Conservation (phyloP, 2,888 invertebrate species). For the Synergus gifuensis region DNA sequence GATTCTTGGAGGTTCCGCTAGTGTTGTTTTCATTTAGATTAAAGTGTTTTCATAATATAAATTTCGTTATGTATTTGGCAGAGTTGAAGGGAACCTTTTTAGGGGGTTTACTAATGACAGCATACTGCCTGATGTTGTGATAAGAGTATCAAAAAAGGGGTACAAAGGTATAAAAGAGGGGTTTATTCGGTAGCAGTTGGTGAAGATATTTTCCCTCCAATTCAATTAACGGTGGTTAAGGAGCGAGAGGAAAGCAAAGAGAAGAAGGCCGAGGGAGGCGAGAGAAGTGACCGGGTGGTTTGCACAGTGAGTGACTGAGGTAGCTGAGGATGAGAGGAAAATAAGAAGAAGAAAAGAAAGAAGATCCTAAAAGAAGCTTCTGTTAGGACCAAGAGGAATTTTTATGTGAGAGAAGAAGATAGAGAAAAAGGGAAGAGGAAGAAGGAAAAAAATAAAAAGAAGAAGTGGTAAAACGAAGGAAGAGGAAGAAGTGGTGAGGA, state of each 20-base stretch:
- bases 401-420: background rate
- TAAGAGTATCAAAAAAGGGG: too few species aligned
- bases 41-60: background rate
- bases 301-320: background rate
- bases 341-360: constrained; percentile 1
- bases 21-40: background rate
- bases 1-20: background rate
- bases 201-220: background rate
- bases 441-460: background rate
- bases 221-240: constrained; percentile 7
- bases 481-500: constrained; percentile 42
- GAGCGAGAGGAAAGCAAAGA: background rate
- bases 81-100: background rate
- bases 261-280: background rate
- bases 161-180: too few species aligned
- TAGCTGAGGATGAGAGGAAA: background rate
- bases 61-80: background rate
- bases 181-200: background rate
- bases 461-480: constrained; percentile 22
- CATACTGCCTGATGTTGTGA: too few species aligned
- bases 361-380: background rate
- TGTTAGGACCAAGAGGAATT: background rate
- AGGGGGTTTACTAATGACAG: too few species aligned
- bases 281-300: background rate
- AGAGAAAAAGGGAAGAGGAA: constrained; percentile 6